A percentile compares a stretch with the other conserved stretches of the same genome.
These are phyloP conservation scores for Nineta flava DNA, from an alignment of 2,888 invertebrate species.

Conservation along the genomic window DNA sequence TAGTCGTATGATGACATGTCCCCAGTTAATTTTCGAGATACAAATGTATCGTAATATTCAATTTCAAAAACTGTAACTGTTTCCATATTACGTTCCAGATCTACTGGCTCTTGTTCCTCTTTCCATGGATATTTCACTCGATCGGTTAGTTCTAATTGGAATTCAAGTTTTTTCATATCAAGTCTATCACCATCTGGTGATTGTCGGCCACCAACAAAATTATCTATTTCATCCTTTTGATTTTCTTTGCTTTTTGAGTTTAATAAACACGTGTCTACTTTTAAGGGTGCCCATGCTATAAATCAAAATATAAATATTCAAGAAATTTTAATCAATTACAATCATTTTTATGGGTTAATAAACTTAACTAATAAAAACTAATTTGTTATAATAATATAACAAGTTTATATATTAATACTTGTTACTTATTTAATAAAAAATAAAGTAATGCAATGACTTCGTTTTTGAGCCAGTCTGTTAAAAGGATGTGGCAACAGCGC, in stretches of 20 bases:
- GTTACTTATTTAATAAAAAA: too few species aligned
- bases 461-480: too few species aligned
- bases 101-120: conserved; percentile 43
- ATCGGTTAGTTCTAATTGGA: conserved; percentile 19
- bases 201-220: not conserved
- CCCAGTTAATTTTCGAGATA: conserved; percentile 19
- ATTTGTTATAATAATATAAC: too few species aligned
- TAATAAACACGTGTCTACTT: not conserved
- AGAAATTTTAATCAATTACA: too few species aligned
- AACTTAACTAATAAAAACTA: too few species aligned
- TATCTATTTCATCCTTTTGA: not conserved
- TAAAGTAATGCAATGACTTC: too few species aligned
- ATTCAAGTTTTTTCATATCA: conserved; percentile 4
- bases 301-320: too few species aligned
- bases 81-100: conserved; percentile 43
- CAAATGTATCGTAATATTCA: conserved; percentile 51
- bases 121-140: conserved; percentile 28
- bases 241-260: not conserved
- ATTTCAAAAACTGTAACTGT: conserved; percentile 46
- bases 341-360: too few species aligned
- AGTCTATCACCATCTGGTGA: not conserved
- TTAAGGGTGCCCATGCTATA: conserved; percentile 13
- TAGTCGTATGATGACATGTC: not conserved
- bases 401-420: too few species aligned
- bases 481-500: too few species aligned